Conservation (phyloP, 2,797 vertebrate genomes). For the Gastrophryne carolinensis region DNA sequence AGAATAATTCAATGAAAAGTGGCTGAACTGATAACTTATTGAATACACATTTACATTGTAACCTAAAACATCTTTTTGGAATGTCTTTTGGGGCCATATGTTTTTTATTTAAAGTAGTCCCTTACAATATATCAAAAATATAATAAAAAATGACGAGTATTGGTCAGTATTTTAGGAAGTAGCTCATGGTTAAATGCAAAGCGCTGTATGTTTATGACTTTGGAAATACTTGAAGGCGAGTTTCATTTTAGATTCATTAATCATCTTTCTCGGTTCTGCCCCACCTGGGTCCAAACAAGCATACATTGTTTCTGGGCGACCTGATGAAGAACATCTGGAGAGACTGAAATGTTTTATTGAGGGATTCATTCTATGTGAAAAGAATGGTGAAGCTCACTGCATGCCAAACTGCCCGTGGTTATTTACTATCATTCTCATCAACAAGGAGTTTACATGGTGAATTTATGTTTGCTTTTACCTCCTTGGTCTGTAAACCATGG, state of each 20-base stretch:
- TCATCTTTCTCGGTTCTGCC: constrained; percentile 24
- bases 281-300: constrained; percentile 26
- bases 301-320: constrained; percentile 6
- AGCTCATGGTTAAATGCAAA: background rate
- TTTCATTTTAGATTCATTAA: constrained; percentile 25
- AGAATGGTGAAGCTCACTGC: constrained; percentile 2
- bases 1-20: background rate
- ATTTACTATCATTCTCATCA: background rate
- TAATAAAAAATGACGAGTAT: background rate
- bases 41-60: background rate
- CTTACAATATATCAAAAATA: background rate
- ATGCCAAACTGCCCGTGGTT: background rate
- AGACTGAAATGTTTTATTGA: constrained; percentile 11
- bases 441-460: background rate
- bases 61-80: background rate
- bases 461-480: background rate
- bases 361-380: constrained; percentile 11
- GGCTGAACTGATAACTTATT: background rate
- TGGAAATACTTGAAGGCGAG: constrained; percentile 11
- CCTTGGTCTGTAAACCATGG: background rate
- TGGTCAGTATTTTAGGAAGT: background rate
- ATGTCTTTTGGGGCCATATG: background rate
- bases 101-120: background rate
- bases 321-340: constrained; percentile 27
- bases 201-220: constrained; percentile 12